Percentiles rank a stretch among this genome's conserved stretches.
Conservation (phyloP, 2,113 vertebrate species). For the Acinonyx jubatus region DNA sequence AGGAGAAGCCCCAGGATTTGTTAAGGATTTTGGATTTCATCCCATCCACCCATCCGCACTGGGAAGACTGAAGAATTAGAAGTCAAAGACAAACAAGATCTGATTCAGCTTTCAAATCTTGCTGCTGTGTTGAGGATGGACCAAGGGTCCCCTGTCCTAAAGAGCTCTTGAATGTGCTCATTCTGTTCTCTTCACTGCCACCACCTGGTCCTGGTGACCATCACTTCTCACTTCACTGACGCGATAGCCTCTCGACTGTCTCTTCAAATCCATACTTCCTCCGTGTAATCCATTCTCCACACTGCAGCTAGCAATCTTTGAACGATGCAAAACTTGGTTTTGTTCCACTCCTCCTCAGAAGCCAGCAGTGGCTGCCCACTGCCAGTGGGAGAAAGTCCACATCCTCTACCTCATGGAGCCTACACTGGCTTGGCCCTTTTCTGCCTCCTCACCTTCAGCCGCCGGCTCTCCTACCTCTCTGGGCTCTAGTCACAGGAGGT, state of each 20-base stretch:
- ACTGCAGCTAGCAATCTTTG: neutral
- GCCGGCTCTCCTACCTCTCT: neutral
- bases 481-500: neutral
- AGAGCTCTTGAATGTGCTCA: neutral
- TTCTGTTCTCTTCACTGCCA: neutral
- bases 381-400: neutral
- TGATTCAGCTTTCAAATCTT: neutral
- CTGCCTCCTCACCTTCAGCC: neutral
- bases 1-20: neutral
- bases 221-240: neutral
- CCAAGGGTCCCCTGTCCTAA: neutral
- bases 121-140: neutral
- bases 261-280: neutral
- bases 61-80: neutral
- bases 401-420: neutral
- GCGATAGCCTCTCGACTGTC: neutral
- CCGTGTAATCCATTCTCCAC: neutral
- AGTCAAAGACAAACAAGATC: neutral
- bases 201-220: fast-evolving
- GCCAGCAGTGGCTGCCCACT: neutral
- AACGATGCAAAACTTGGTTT: neutral
- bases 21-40: neutral
- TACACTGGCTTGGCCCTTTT: neutral
- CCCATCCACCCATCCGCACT: no score
- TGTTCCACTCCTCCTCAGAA: neutral